These are phyloP conservation scores for Nasonia vitripennis DNA, from an alignment of 1,140 invertebrate genomes.

Conservation along the genomic window DNA sequence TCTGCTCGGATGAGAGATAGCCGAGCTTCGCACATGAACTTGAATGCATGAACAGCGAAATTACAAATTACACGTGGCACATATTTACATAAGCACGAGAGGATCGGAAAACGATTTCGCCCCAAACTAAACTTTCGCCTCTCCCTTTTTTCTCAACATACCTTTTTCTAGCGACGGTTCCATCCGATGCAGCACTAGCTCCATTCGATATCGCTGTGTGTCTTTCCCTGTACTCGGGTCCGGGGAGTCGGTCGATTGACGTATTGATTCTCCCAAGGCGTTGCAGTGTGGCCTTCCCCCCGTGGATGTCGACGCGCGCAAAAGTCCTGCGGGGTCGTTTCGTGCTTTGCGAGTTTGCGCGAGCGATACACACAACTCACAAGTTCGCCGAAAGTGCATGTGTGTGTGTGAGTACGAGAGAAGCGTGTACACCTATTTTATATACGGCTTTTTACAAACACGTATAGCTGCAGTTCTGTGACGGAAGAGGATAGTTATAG, in stretches of 20 bases:
- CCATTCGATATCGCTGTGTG: background rate
- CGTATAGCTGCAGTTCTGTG: no score
- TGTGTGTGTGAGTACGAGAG: no score
- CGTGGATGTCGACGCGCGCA: background rate
- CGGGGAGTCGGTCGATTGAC: background rate
- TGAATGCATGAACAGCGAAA: no score
- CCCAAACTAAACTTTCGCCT: no score
- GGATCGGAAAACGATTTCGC: no score
- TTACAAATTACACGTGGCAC: no score
- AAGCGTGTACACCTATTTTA: background rate
- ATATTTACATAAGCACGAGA: no score
- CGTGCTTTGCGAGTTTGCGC: constrained; percentile 9
- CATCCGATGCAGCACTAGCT: background rate
- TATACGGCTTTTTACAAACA: no score
- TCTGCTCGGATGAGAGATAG: no score
- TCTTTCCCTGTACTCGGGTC: background rate
- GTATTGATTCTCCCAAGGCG: background rate
- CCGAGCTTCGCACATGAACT: no score
- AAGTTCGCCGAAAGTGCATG: background rate
- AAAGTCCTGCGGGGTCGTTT: constrained; percentile 7
- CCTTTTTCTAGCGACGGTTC: background rate
- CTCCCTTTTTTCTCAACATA: no score
- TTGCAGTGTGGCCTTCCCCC: background rate
- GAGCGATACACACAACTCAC: background rate
- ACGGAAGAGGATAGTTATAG: no score